Conservation (phyloP, 2,113 vertebrate genomes). For the Hucho hucho region DNA sequence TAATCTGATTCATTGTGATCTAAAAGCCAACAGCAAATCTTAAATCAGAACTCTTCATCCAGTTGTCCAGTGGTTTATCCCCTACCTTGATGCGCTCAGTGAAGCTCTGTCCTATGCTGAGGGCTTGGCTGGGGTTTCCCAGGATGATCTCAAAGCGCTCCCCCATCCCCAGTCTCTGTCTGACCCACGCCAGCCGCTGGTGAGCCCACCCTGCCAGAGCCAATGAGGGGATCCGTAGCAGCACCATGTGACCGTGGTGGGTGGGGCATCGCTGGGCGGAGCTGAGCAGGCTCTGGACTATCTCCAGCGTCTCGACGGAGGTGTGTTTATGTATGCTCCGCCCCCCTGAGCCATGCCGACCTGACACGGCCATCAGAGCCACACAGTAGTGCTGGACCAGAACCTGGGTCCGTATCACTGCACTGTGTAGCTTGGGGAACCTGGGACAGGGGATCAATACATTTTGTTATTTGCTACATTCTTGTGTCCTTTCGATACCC, state of each 20-base stretch:
- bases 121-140: slow-evolving; percentile 80
- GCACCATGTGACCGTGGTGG: slow-evolving; percentile 93
- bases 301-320: slow-evolving; percentile 95
- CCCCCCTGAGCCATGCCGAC: slow-evolving; percentile 68
- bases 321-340: slow-evolving; percentile 89
- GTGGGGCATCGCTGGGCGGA: slow-evolving; percentile 83
- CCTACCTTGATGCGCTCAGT: slow-evolving; percentile 88
- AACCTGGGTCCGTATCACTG: slow-evolving; percentile 91
- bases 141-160: slow-evolving; percentile 92
- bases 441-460: slow-evolving; percentile 63
- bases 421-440: slow-evolving; percentile 93
- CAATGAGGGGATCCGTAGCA: slow-evolving; percentile 89
- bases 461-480: background rate
- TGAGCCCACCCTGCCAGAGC: slow-evolving; percentile 88
- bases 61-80: too few relatives aligned
- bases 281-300: slow-evolving; percentile 86
- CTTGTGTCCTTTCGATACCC: too few relatives aligned
- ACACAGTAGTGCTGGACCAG: slow-evolving; percentile 94
- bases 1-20: too few relatives aligned
- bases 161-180: slow-evolving; percentile 87
- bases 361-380: slow-evolving; percentile 88
- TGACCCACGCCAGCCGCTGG: slow-evolving; percentile 83
- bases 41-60: too few relatives aligned
- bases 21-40: too few relatives aligned
- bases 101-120: slow-evolving; percentile 86